phyloP scores from a whole-genome alignment of 2,113 vertebrate genomes.

The Cairina moschata region DNA sequence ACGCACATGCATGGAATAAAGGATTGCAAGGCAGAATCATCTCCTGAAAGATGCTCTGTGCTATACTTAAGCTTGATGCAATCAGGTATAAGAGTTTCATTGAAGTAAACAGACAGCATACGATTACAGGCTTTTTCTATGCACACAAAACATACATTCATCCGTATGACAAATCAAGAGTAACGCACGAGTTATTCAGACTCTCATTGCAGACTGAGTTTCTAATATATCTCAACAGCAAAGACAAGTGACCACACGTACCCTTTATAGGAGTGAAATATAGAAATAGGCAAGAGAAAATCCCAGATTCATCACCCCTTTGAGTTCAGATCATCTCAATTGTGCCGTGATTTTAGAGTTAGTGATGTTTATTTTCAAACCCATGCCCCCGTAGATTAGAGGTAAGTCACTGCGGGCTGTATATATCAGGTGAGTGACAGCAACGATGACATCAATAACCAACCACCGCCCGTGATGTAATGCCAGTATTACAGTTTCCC shows the following conservation, averaged over 20 bases:
- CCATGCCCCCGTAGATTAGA: not conserved
- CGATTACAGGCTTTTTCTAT: not conserved
- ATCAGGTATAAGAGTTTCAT: not conserved
- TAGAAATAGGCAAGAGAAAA: not conserved
- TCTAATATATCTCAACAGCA: not conserved
- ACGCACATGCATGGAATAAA: accelerated
- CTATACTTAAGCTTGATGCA: not conserved
- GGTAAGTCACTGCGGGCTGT: not conserved
- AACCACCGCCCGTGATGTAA: not conserved
- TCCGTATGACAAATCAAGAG: not conserved
- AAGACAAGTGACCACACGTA: not conserved
- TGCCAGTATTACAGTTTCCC: not conserved
- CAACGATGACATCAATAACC: constrained; percentile 1
- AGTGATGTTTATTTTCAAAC: constrained; percentile 22
- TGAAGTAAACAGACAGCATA: not conserved
- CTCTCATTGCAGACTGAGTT: not conserved
- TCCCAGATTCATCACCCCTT: not conserved
- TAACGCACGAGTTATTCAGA: not conserved
- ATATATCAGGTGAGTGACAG: not conserved
- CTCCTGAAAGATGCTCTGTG: accelerated
- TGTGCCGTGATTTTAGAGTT: not conserved
- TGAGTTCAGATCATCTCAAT: not conserved
- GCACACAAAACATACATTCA: not conserved
- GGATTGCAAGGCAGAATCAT: accelerated
- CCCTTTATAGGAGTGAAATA: not conserved